Evolutionary conservation across 92 coral and sea anemone species (phyloP).

Genomic region (Montipora capitata): DNA sequence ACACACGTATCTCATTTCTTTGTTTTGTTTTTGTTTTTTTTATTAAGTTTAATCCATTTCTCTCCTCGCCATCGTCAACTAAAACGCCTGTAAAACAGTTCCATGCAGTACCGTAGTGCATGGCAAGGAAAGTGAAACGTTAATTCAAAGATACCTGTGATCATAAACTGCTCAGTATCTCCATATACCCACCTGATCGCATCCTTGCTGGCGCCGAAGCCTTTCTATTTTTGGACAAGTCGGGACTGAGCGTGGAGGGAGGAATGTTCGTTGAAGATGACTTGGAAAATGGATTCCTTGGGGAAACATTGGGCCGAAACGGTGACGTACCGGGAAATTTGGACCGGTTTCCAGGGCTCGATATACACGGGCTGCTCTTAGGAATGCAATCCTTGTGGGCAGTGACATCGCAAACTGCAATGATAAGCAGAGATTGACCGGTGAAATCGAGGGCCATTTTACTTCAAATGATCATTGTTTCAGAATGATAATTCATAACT

Average conservation of each 20-base stretch:
- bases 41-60: neutral
- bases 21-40: no score
- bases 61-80: neutral
- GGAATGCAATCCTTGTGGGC: slow-evolving; percentile 93
- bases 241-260: slow-evolving; percentile 67
- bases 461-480: no score
- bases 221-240: slow-evolving; percentile 68
- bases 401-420: slow-evolving; percentile 85
- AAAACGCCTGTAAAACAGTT: neutral
- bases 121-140: neutral
- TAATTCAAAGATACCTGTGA: neutral
- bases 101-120: neutral
- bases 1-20: no score
- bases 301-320: slow-evolving; percentile 59
- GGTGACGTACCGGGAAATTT: slow-evolving; percentile 89
- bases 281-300: slow-evolving; percentile 48
- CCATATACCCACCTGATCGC: slow-evolving; percentile 65
- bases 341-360: slow-evolving; percentile 37
- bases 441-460: neutral
- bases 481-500: slow-evolving; percentile 20
- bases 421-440: neutral
- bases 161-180: neutral
- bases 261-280: slow-evolving; percentile 49
- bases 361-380: slow-evolving; percentile 80
- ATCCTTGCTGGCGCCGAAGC: slow-evolving; percentile 84